Evolutionary conservation across 2,113 vertebrate species (phyloP), one percentile per base, ranked within the genome.

Genomic region (Rhegmatorhina hoffmannsi): DNA sequence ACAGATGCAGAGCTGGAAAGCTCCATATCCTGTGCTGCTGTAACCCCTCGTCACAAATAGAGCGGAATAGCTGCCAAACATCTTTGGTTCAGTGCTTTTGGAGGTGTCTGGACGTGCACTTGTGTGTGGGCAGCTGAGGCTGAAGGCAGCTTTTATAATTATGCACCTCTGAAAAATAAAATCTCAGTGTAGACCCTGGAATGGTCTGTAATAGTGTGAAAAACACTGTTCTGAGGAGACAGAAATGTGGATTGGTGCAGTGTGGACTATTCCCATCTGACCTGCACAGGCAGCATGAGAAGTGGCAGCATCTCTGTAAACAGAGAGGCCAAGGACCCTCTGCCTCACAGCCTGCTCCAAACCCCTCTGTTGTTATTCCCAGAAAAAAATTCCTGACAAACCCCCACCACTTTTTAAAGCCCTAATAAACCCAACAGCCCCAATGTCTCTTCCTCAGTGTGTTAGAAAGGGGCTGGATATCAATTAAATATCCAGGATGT

Each of bases 221-320:
- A 94, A 96, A 21, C 90, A 60, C 76, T 19, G 46, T 47, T 93
- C 64, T 52, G 90, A 58, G 69, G 87, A 90, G 92, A 67, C 70
- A 78, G 56, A 67, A 91, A 90, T 53, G 62, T 23, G 90, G 72
- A 3, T 70, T 38, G 81, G 78, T 73, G 87, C 88, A 3, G 84
- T 92, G 84, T 75, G 79, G 87, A 4, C 88, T 90, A 95, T 96
- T 97, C 94, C 94, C 94, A 85, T 28, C 28, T 90, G 96, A 85
- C n/a, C 82, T 40, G 78, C 64, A 1, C 31, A 6, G 89, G 92
- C 79, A 83, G 7, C 91, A 83, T 4, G 93, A 94, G 93, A 95
- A 94, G 84, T 92, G 95, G 85, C 94, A 73, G 90, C 67, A 5
- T 74, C 79, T 60, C 93, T 97, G 95, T 80, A 94, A 96, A 96